Base-by-base conservation (phyloP, 2,888 invertebrate genomes). In the Netelia melanura region DNA sequence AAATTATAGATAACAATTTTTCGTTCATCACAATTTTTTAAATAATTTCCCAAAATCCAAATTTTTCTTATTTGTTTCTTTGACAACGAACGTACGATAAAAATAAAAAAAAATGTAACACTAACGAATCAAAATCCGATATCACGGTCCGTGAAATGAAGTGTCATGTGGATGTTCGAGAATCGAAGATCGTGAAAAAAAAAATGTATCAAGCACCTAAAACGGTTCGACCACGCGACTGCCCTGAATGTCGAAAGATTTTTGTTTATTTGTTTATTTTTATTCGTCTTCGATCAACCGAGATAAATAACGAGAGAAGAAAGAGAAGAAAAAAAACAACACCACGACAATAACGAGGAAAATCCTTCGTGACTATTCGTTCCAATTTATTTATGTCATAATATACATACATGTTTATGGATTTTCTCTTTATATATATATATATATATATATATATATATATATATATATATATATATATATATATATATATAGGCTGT, bases 311-410 rank as follows among this genome's bases (percentile, higher is more conserved):
- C n/a, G 43, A 5, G 23, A 10, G 21, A 8, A 48, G 44, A 23
- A 11, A 78, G 30, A 10, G 5, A 30, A 5, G 5, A 30, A 30
- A 30, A 30, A 30, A 30, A 30, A 17, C 17, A 17, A 38, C 8
- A 38, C 38, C 38, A 38, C 38, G 38, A 6, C 44, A 56, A 61
- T 14, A 30, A 52, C 58, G 38, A 43, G 38, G 70, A 78, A 71
- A 54, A 38, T 48, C 17, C 38, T 48, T 68, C 48, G 30, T 52
- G 68, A 70, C 30, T 23, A 43, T 71, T 54, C 30, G 43, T 21
- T 79, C 38, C 70, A 79, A 62, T 71, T 58, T 78, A 70, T 43
- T 38, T 30, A 65, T 74, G 48, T 17, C 11, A 65, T 23, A 68
- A 11, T 56, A 10, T 48, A 14, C 10, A 48, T 48, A 48, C 48